phyloP scores from a whole-genome alignment of 2,888 invertebrate species.

The Sclerodermus sp. region DNA sequence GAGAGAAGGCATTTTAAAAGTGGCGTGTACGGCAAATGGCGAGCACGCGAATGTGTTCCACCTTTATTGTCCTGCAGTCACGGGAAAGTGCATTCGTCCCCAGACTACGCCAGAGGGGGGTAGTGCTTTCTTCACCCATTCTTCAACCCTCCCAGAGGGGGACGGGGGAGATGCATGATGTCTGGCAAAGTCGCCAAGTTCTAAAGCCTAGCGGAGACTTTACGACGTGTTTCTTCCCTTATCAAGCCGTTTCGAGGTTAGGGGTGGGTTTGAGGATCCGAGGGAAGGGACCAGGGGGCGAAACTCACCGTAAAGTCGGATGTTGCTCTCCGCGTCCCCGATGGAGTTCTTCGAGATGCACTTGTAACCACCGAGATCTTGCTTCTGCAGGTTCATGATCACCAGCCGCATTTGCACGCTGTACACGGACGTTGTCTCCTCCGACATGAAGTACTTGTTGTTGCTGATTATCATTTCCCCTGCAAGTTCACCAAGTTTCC shows the following conservation, averaged over 20 bases:
- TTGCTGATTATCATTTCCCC: conserved; percentile 91
- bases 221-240: conserved; percentile 16
- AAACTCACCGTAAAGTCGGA: conserved; percentile 81
- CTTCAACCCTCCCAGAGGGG: too few relatives aligned
- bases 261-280: neutral
- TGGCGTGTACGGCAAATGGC: too few relatives aligned
- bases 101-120: too few relatives aligned
- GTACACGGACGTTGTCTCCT: conserved; percentile 79
- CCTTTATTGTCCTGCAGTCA: too few relatives aligned
- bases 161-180: neutral
- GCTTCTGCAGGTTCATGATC: conserved; percentile 73
- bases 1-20: neutral
- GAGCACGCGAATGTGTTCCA: too few relatives aligned
- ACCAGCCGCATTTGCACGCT: conserved; percentile 82
- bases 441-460: conserved; percentile 82
- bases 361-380: conserved; percentile 84
- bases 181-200: conserved; percentile 7
- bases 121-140: too few relatives aligned
- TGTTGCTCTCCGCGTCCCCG: conserved; percentile 87
- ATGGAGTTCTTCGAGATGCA: conserved; percentile 92
- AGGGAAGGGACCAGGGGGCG: neutral
- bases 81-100: too few relatives aligned
- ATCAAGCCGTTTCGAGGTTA: conserved; percentile 15
- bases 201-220: conserved; percentile 14
- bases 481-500: conserved; percentile 52